These are phyloP conservation scores for Hylyphantes graminicola DNA, from an alignment of 1,140 invertebrate genomes.

Conservation along the genomic window DNA sequence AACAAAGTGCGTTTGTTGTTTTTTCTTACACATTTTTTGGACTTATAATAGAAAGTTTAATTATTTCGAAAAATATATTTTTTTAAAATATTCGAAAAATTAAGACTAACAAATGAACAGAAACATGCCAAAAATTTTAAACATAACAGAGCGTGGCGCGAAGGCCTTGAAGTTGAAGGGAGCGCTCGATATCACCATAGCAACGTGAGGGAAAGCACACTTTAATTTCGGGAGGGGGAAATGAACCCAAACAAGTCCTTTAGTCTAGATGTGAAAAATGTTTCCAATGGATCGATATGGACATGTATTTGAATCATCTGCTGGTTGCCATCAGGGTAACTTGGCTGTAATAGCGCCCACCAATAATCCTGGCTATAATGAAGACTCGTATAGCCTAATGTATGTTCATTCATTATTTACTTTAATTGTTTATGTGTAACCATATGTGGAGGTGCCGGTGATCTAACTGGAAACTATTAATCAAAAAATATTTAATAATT, in stretches of 20 bases:
- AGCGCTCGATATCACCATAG: constrained; percentile 55
- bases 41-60: no score
- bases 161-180: constrained; percentile 51
- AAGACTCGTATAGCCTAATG: constrained; percentile 29
- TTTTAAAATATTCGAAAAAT: no score
- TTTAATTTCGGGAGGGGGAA: constrained; percentile 49
- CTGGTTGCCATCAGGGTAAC: constrained; percentile 49
- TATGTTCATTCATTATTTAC: constrained; percentile 34
- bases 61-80: no score
- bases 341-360: constrained; percentile 23
- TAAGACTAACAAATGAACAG: neutral
- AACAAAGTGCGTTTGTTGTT: no score
- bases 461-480: neutral
- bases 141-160: constrained; percentile 47
- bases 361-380: constrained; percentile 28
- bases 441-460: neutral
- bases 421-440: constrained; percentile 8
- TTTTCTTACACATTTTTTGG: no score
- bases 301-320: constrained; percentile 47
- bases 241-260: constrained; percentile 42
- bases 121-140: constrained; percentile 48
- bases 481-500: neutral
- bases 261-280: constrained; percentile 59
- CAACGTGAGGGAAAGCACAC: constrained; percentile 48
- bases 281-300: constrained; percentile 50